phyloP scores from a whole-genome alignment of 1,140 invertebrate genomes.

The Watersipora subatra region DNA sequence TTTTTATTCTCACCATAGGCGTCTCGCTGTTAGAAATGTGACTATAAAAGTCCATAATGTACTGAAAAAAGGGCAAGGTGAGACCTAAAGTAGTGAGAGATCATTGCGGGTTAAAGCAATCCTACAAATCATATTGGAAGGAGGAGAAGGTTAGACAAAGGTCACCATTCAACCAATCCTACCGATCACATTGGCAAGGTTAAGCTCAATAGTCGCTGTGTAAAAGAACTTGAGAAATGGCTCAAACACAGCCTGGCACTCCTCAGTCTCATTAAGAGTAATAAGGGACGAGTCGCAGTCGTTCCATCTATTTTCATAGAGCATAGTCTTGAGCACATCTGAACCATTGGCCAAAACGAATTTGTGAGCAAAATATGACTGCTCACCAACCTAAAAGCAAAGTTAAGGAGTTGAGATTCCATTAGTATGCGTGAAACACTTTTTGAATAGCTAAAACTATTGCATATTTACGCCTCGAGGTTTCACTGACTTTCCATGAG shows the following conservation, averaged over 20 bases:
- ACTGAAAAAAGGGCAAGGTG: no score
- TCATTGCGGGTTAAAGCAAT: no score
- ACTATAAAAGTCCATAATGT: no score
- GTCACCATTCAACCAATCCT: not conserved
- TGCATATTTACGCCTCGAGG: no score
- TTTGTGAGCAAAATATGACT: slow-evolving; percentile 29
- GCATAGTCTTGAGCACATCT: slow-evolving; percentile 36
- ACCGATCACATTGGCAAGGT: slow-evolving; percentile 12
- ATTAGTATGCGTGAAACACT: no score
- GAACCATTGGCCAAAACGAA: slow-evolving; percentile 39
- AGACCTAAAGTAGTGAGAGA: no score
- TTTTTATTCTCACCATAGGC: no score
- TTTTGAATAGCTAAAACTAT: no score
- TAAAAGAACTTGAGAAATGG: slow-evolving; percentile 36
- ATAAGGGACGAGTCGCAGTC: slow-evolving; percentile 16
- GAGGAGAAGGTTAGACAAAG: no score
- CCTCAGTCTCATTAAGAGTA: slow-evolving; percentile 30
- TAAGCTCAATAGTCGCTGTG: slow-evolving; percentile 33
- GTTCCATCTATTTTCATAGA: slow-evolving; percentile 30
- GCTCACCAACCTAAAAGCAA: slow-evolving; percentile 25
- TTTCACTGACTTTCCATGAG: no score
- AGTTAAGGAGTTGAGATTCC: slow-evolving; percentile 33
- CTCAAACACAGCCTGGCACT: slow-evolving; percentile 34
- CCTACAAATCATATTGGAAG: no score
- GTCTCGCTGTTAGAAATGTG: no score